phyloP scores from a whole-genome alignment of 2,113 vertebrate species.

The Chlamydotis undulata region DNA sequence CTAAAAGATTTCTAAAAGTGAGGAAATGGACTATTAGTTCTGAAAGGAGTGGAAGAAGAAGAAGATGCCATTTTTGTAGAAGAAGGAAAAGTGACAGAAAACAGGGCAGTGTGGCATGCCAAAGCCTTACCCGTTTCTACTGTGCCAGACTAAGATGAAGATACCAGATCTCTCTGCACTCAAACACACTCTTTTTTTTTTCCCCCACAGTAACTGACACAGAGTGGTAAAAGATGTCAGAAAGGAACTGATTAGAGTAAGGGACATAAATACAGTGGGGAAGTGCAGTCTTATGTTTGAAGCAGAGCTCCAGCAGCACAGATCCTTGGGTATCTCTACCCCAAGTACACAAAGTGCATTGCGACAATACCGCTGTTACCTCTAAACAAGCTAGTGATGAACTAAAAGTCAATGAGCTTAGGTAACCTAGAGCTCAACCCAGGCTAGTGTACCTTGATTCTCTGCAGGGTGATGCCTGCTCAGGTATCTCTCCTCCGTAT shows the following conservation, averaged over 20 bases:
- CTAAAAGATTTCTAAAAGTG: background rate
- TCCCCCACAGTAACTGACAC: background rate
- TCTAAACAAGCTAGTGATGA: background rate
- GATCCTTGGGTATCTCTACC: background rate
- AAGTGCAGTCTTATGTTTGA: background rate
- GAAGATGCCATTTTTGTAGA: background rate
- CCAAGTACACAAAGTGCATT: background rate
- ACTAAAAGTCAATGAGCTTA: background rate
- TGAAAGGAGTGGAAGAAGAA: background rate
- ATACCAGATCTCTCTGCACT: background rate
- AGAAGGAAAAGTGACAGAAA: background rate
- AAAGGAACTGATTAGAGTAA: background rate
- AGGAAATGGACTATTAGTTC: background rate
- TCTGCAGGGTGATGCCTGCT: background rate
- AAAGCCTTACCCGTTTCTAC: background rate
- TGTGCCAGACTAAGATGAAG: background rate
- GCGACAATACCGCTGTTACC: background rate
- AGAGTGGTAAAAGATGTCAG: background rate
- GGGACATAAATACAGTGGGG: background rate
- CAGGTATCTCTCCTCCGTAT: background rate
- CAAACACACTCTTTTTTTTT: background rate
- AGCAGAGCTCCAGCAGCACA: background rate
- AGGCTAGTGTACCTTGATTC: background rate
- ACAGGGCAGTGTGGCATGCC: background rate
- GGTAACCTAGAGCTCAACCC: background rate